A percentile compares a stretch with the other conserved stretches of the same genome.
phyloP scores from a whole-genome alignment of 2,797 vertebrate genomes.

The Crenichthys baileyi region DNA sequence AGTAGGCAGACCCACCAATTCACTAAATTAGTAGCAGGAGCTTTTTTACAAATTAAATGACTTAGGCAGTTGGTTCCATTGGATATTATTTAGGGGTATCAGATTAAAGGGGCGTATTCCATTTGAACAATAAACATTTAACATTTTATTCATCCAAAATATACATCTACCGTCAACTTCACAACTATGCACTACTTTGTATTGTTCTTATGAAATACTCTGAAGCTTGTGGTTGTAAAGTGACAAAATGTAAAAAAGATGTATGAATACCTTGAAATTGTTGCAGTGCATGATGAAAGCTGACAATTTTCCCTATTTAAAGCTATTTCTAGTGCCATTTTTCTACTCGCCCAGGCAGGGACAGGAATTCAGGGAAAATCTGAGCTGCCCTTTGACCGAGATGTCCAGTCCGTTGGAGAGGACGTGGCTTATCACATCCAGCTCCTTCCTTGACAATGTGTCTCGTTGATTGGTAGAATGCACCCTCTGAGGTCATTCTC shows the following conservation, averaged over 20 bases:
- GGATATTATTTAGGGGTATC: not conserved
- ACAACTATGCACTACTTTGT: not conserved
- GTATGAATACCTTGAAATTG: not conserved
- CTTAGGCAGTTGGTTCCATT: not conserved
- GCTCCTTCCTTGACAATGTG: constrained; percentile 1
- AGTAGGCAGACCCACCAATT: no score
- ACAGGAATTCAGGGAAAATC: constrained; percentile 5
- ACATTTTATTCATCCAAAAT: not conserved
- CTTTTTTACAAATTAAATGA: no score
- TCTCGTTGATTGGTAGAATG: constrained; percentile 1
- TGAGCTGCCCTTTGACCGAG: not conserved
- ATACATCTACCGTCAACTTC: not conserved
- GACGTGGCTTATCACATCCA: constrained; percentile 26
- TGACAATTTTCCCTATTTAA: not conserved
- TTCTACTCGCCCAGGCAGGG: constrained; percentile 13
- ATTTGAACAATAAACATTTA: not conserved
- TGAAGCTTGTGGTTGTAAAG: not conserved
- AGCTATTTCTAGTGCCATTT: constrained; percentile 10
- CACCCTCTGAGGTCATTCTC: constrained; percentile 7
- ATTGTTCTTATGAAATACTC: not conserved
- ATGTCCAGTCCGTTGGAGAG: constrained; percentile 5
- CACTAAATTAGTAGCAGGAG: no score
- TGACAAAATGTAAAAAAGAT: not conserved
- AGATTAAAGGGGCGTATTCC: not conserved
- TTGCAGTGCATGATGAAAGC: no score